These are phyloP conservation scores for Lucilia sericata DNA, from an alignment of 1,140 invertebrate species.

Conservation along the genomic window DNA sequence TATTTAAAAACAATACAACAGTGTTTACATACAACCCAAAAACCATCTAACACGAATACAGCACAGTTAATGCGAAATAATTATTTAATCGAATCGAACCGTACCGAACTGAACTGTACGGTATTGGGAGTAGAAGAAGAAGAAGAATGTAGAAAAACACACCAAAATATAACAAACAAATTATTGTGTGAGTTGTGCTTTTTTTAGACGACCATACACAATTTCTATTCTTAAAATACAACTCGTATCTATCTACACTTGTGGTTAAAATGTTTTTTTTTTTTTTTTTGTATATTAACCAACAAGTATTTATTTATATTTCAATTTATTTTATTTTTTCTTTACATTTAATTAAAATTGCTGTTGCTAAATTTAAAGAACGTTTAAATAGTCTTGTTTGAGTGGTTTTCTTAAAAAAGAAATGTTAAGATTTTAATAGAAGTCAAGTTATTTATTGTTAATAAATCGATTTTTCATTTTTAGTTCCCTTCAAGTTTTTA, in stretches of 20 bases:
- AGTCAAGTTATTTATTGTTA: no score
- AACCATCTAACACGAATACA: neutral
- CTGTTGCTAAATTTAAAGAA: no score
- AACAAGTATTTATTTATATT: neutral
- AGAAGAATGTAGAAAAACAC: neutral
- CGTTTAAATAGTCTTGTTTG: no score
- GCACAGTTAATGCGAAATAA: neutral
- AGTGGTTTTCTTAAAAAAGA: no score
- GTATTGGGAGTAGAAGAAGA: neutral
- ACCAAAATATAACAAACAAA: neutral
- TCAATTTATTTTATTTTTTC: neutral
- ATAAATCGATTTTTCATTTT: no score
- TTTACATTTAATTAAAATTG: neutral
- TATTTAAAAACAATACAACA: neutral
- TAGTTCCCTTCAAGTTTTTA: no score
- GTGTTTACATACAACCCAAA: neutral
- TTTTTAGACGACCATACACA: neutral
- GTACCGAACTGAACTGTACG: neutral
- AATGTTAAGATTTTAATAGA: no score
- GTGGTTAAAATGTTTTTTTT: conserved; percentile 3
- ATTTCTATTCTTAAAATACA: conserved; percentile 9
- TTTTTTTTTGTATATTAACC: no score
- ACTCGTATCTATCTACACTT: neutral
- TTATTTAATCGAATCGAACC: conserved; percentile 8
- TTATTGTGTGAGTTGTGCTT: neutral